A percentile compares a stretch with the other conserved stretches of the same genome.
Evolutionary conservation across 2,113 vertebrate species (phyloP).

Genomic region (Hippoglossus stenolepis): DNA sequence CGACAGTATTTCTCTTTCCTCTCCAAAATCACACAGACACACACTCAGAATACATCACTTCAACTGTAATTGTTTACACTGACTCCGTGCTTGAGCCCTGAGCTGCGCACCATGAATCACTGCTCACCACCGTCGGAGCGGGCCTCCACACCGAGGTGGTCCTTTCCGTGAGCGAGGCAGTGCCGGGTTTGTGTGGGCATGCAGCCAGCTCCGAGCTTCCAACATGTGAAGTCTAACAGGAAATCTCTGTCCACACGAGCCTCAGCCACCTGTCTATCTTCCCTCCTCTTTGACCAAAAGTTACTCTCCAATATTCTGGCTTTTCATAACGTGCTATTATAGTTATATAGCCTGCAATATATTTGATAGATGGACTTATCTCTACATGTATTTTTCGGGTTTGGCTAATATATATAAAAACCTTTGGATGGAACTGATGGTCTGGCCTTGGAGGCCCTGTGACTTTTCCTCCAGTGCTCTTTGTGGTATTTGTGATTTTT

Average conservation of each 20-base stretch:
- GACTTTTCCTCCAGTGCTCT: background rate
- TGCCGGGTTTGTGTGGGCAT: slow-evolving; percentile 59
- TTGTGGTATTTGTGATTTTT: background rate
- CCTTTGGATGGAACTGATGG: background rate
- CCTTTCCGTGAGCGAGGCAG: slow-evolving; percentile 34
- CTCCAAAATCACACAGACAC: slow-evolving; percentile 21
- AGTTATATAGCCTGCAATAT: background rate
- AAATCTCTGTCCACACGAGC: slow-evolving; percentile 32
- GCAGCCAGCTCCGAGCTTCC: slow-evolving; percentile 54
- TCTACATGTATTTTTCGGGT: background rate
- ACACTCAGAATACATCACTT: slow-evolving; percentile 39
- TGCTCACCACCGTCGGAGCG: slow-evolving; percentile 7
- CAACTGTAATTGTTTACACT: slow-evolving; percentile 59
- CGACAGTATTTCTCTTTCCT: slow-evolving; percentile 32
- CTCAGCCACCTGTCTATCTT: slow-evolving; percentile 39
- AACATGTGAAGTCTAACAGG: slow-evolving; percentile 49
- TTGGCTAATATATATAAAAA: background rate
- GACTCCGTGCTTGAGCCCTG: slow-evolving; percentile 46
- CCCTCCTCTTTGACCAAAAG: background rate
- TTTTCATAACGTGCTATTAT: background rate
- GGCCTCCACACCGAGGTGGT: slow-evolving; percentile 56
- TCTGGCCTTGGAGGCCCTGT: background rate
- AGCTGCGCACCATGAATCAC: slow-evolving; percentile 56
- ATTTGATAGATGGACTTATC: background rate
- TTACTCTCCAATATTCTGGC: slow-evolving; percentile 2